A percentile compares a stretch with the other conserved stretches of the same genome.
Evolutionary conservation across 2,888 invertebrate genomes (phyloP).

Genomic region (Xanthia icteritia): DNA sequence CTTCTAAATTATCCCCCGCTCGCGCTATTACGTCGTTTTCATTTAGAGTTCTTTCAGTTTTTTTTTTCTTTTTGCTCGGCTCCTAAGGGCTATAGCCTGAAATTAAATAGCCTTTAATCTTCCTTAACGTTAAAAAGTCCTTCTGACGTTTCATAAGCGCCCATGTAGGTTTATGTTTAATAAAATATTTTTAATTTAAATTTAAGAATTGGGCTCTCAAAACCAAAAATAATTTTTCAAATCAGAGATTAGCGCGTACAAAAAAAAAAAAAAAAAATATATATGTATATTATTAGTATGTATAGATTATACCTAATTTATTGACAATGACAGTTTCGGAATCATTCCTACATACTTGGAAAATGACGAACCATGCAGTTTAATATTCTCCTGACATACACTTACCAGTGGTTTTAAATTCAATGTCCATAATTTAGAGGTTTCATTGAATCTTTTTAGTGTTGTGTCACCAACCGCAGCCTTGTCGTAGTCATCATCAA

Average conservation of each 20-base stretch:
- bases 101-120: neutral
- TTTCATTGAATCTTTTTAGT: constrained; percentile 7
- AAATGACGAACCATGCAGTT: constrained; percentile 26
- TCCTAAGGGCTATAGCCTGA: neutral
- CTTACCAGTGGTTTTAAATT: constrained; percentile 16
- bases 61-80: neutral
- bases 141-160: no score
- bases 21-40: neutral
- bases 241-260: no score
- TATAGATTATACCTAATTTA: no score
- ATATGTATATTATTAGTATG: no score
- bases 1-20: no score
- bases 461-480: constrained; percentile 38
- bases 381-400: constrained; percentile 23
- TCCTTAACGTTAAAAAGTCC: no score
- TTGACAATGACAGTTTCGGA: neutral
- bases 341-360: neutral
- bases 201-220: no score
- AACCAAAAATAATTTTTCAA: no score
- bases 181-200: no score
- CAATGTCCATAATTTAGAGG: neutral
- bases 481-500: neutral
- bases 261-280: no score
- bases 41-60: no score
- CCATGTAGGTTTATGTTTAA: no score